A percentile compares a stretch with the other conserved stretches of the same genome.
Evolutionary conservation across 2,797 vertebrate species (phyloP).

Genomic region (Apodemus agrarius): DNA sequence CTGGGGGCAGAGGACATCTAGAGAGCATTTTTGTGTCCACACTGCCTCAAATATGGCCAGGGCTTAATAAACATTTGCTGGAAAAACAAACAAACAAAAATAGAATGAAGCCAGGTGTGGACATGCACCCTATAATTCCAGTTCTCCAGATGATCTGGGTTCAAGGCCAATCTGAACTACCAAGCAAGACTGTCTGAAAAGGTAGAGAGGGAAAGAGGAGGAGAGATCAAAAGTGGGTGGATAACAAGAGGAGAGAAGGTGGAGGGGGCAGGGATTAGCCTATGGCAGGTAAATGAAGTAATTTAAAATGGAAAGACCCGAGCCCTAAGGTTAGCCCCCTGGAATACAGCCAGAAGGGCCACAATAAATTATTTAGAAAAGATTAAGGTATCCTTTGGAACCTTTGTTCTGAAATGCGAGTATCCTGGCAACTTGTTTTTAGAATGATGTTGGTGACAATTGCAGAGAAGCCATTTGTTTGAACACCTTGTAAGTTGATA

Average conservation of each 20-base stretch:
- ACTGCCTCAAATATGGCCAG: neutral
- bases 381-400: neutral
- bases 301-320: neutral
- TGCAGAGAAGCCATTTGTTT: conserved; percentile 48
- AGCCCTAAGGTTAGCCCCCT: neutral
- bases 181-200: neutral
- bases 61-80: neutral
- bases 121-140: neutral
- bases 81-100: neutral
- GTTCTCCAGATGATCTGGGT: neutral
- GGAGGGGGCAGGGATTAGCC: neutral
- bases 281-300: neutral
- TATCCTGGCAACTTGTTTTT: neutral
- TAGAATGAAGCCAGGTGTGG: neutral
- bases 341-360: neutral
- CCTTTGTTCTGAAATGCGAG: conserved; percentile 30
- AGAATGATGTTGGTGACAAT: conserved; percentile 13
- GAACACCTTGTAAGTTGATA: neutral
- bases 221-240: too few species aligned
- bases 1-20: neutral
- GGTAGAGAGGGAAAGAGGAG: neutral
- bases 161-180: neutral
- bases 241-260: neutral
- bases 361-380: conserved; percentile 47
- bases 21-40: neutral